Evolutionary conservation across 2,888 invertebrate species (phyloP).

Genomic region (Trileptium ribeirensis): DNA sequence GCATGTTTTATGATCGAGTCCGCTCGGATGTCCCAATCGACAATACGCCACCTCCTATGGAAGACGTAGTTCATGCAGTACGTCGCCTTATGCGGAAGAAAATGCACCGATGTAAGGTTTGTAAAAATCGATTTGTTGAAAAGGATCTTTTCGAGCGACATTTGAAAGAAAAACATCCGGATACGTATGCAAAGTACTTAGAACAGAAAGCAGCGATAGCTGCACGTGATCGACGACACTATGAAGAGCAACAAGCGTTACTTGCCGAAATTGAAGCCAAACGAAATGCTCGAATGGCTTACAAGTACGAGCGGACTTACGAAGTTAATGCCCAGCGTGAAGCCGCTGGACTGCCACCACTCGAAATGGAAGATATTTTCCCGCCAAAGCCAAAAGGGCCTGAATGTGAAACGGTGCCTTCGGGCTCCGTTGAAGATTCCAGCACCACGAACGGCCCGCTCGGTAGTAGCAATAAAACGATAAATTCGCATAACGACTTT

Average conservation of each 20-base stretch:
- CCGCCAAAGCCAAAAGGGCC: not conserved
- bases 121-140: conserved; percentile 49
- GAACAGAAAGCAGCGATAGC: conserved; percentile 42
- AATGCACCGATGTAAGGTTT: conserved; percentile 47
- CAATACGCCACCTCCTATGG: not conserved
- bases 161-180: conserved; percentile 38
- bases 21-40: conserved; percentile 4
- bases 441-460: not conserved
- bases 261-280: not conserved
- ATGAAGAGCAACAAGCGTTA: not conserved
- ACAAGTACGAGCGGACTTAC: not conserved
- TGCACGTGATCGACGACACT: not conserved
- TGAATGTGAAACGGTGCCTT: not conserved
- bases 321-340: conserved; percentile 2
- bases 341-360: not conserved
- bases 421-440: not conserved
- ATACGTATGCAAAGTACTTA: conserved; percentile 44
- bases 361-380: conserved; percentile 6
- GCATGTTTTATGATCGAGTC: conserved; percentile 1
- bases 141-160: conserved; percentile 45
- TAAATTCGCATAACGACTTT: not conserved
- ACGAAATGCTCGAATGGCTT: not conserved
- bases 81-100: conserved; percentile 40
- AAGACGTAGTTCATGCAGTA: not conserved
- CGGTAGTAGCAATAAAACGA: too few relatives aligned